A percentile compares a stretch with the other conserved stretches of the same genome.
phyloP scores from a whole-genome alignment of 2,888 invertebrate genomes.

The Phengaris arion region DNA sequence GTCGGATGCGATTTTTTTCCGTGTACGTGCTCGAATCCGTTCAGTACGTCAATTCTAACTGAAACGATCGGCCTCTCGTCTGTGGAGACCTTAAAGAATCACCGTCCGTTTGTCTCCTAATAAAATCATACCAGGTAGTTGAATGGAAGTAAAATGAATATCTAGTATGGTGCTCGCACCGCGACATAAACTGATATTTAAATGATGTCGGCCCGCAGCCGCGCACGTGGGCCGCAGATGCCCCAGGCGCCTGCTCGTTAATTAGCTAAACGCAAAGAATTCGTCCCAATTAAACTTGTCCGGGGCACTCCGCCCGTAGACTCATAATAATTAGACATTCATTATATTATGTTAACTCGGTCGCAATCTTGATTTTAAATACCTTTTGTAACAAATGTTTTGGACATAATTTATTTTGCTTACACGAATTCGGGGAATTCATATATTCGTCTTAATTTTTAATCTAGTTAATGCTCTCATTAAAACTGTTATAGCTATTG shows the following conservation, averaged over 20 bases:
- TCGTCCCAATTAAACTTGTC: slow-evolving; percentile 60
- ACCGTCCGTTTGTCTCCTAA: not conserved
- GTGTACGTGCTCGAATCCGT: too few species aligned
- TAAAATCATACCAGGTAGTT: slow-evolving; percentile 15
- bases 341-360: slow-evolving; percentile 11
- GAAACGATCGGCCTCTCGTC: too few species aligned
- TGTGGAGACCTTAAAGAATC: not conserved
- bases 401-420: not conserved
- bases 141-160: slow-evolving; percentile 4
- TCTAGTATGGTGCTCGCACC: not conserved
- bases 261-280: slow-evolving; percentile 69
- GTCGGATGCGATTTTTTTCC: too few species aligned
- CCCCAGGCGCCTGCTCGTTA: slow-evolving; percentile 52
- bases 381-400: not conserved
- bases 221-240: slow-evolving; percentile 67
- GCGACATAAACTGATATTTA: slow-evolving; percentile 23
- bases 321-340: slow-evolving; percentile 36
- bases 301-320: slow-evolving; percentile 36
- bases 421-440: not conserved
- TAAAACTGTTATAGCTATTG: not conserved
- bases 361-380: slow-evolving; percentile 9
- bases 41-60: too few species aligned
- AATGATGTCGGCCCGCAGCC: slow-evolving; percentile 31
- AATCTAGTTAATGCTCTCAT: not conserved
- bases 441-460: not conserved